Evolutionary conservation across 2,888 invertebrate genomes (phyloP).

Genomic region (Nipponacmea schrenckii): DNA sequence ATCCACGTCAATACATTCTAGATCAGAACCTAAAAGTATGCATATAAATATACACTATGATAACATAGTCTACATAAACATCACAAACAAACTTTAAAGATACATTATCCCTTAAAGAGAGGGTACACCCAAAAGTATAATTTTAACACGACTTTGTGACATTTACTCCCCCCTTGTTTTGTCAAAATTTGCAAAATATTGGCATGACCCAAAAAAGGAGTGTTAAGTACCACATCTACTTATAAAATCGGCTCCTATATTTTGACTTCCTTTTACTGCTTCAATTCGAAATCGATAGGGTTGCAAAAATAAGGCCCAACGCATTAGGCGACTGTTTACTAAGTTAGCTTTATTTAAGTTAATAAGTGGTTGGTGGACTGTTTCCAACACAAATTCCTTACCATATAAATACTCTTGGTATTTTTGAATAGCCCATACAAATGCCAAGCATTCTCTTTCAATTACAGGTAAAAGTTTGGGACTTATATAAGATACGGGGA

Average conservation of each 20-base stretch:
- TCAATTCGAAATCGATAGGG: constrained; percentile 14
- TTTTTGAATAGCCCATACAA: constrained; percentile 6
- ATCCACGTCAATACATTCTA: too few species aligned
- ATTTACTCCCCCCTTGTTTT: too few species aligned
- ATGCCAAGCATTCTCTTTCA: neutral
- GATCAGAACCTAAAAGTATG: too few species aligned
- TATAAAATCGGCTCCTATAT: constrained; percentile 20
- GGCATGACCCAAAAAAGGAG: neutral
- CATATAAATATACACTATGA: too few species aligned
- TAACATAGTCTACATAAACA: too few species aligned
- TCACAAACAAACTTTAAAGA: too few species aligned
- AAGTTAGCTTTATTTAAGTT: constrained; percentile 20
- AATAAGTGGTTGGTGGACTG: constrained; percentile 18
- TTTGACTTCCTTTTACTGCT: constrained; percentile 12
- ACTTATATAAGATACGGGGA: constrained; percentile 42
- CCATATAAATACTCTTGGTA: too few species aligned
- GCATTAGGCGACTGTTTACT: constrained; percentile 17
- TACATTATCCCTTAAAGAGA: too few species aligned
- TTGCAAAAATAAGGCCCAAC: constrained; percentile 19
- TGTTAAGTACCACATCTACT: constrained; percentile 11
- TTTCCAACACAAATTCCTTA: too few species aligned
- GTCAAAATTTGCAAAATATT: neutral
- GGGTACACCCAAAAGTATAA: too few species aligned
- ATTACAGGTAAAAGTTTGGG: constrained; percentile 25
- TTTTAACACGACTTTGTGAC: too few species aligned